Percentiles rank a stretch among this genome's conserved stretches.
Conservation (phyloP, 2,888 invertebrate species). For the Agelastica alni region DNA sequence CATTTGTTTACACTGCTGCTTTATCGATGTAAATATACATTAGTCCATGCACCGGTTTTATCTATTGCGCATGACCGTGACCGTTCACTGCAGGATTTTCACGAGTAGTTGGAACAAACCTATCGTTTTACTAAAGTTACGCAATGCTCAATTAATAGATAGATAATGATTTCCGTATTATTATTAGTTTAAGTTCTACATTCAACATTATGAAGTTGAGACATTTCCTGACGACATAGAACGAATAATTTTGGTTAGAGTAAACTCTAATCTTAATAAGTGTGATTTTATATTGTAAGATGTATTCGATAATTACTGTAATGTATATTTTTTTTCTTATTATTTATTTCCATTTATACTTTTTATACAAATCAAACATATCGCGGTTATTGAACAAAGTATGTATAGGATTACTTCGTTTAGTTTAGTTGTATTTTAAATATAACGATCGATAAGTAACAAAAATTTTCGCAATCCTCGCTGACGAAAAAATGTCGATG, state of each 20-base stretch:
- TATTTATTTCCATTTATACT: slow-evolving; percentile 24
- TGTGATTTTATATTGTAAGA: slow-evolving; percentile 20
- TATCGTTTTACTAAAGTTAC: no score
- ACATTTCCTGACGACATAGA: not conserved
- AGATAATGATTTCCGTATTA: no score
- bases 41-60: no score
- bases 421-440: slow-evolving; percentile 4
- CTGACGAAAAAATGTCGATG: not conserved
- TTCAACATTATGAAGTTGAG: no score
- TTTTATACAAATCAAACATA: slow-evolving; percentile 24
- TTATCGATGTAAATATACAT: no score
- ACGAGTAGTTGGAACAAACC: no score
- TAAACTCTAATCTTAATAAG: slow-evolving; percentile 6
- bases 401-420: slow-evolving; percentile 6
- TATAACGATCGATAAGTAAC: not conserved
- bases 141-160: no score
- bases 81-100: no score
- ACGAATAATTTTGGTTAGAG: not conserved
- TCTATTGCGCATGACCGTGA: no score
- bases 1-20: no score
- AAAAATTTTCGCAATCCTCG: not conserved
- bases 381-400: slow-evolving; percentile 15
- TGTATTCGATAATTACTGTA: slow-evolving; percentile 21
- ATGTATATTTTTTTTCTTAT: slow-evolving; percentile 21
- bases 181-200: no score